These are phyloP conservation scores for Acipenser transmontanus DNA, from an alignment of 2,797 vertebrate genomes.

Conservation along the genomic window DNA sequence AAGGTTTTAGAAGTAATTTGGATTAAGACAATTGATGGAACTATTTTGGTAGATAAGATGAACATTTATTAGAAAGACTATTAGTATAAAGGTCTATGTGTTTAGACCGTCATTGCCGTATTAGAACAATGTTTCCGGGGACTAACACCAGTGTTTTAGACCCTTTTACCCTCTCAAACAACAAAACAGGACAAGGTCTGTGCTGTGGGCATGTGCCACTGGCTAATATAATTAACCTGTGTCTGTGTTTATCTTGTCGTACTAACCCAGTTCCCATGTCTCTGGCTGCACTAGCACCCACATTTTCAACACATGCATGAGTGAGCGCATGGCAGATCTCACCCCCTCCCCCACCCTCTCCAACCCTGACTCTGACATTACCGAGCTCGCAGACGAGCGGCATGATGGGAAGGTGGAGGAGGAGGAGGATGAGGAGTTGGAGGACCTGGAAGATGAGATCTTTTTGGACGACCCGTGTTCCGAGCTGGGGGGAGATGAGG, in stretches of 20 bases:
- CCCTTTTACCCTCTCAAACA: background rate
- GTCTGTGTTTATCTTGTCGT: slow-evolving; percentile 70
- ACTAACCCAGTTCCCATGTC: slow-evolving; percentile 91
- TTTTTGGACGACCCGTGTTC: slow-evolving; percentile 83
- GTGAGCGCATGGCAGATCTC: slow-evolving; percentile 94
- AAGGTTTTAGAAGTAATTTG: too few relatives aligned
- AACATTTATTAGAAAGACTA: too few relatives aligned
- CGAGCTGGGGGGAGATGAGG: slow-evolving; percentile 66
- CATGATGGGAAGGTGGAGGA: slow-evolving; percentile 78
- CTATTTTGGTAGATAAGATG: too few relatives aligned
- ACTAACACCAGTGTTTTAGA: background rate
- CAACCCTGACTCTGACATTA: slow-evolving; percentile 86
- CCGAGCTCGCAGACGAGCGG: slow-evolving; percentile 88
- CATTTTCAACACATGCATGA: slow-evolving; percentile 99
- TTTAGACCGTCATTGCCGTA: background rate
- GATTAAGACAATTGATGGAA: too few relatives aligned
- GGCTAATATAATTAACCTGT: slow-evolving; percentile 56
- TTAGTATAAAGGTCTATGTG: too few relatives aligned
- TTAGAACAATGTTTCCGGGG: background rate
- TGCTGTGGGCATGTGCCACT: slow-evolving; percentile 14
- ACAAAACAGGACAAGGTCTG: slow-evolving; percentile 3
- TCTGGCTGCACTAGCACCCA: slow-evolving; percentile 95
- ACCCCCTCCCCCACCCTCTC: slow-evolving; percentile 96
- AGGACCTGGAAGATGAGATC: slow-evolving; percentile 78
- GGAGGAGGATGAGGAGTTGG: slow-evolving; percentile 66